Percentiles rank a stretch among this genome's conserved stretches.
These are phyloP conservation scores for Uloborus diversus DNA, from an alignment of 1,140 invertebrate species.

Conservation along the genomic window DNA sequence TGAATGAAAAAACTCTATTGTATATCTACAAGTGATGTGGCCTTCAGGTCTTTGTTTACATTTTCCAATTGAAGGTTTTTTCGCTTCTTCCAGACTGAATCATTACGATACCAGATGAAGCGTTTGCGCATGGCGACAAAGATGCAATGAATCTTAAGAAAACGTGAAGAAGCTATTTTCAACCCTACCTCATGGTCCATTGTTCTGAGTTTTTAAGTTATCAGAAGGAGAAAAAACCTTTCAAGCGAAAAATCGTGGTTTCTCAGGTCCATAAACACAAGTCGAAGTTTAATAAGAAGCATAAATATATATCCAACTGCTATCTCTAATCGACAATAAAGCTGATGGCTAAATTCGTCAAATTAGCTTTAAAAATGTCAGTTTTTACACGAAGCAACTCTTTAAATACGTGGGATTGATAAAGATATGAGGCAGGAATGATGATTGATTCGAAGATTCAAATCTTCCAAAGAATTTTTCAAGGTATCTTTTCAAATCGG, in stretches of 20 bases:
- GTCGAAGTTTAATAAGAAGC: no score
- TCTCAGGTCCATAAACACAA: neutral
- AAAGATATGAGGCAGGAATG: no score
- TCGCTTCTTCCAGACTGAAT: neutral
- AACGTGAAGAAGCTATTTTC: neutral
- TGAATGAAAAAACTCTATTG: neutral
- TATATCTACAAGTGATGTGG: neutral
- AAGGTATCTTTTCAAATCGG: no score
- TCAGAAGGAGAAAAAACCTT: neutral
- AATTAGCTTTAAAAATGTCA: no score
- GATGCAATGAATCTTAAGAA: neutral
- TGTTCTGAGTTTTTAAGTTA: neutral
- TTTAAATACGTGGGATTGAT: no score
- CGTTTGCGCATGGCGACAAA: neutral
- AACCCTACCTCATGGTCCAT: neutral
- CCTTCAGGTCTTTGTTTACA: conserved; percentile 11
- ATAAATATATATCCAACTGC: no score
- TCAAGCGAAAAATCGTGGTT: neutral
- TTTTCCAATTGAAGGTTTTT: neutral
- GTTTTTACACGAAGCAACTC: no score
- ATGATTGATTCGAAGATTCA: no score
- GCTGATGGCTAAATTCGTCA: no score
- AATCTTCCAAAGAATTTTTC: no score
- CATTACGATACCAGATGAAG: neutral
- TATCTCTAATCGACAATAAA: no score